A percentile compares a stretch with the other conserved stretches of the same genome.
Evolutionary conservation across 2,888 invertebrate species (phyloP).

Genomic region (Chloromyia formosa): DNA sequence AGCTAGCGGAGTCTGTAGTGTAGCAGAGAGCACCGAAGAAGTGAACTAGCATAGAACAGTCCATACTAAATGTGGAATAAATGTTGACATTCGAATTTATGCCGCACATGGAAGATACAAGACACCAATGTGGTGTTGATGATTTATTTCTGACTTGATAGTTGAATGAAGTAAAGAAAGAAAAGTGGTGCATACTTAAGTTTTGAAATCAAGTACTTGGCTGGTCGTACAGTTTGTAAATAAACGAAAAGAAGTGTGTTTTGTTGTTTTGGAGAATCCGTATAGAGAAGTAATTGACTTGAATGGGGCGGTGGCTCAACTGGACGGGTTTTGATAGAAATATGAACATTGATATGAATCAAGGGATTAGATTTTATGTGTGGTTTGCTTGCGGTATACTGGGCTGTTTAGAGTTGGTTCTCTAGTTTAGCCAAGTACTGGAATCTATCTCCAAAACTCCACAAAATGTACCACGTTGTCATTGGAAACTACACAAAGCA

Average conservation of each 20-base stretch:
- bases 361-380: no score
- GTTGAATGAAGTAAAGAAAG: constrained; percentile 28
- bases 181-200: constrained; percentile 7
- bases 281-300: not conserved
- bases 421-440: no score
- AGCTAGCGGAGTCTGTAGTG: not conserved
- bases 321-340: no score
- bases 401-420: no score
- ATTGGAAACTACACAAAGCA: no score
- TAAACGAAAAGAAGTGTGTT: constrained; percentile 1
- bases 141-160: constrained; percentile 27
- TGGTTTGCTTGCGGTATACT: no score
- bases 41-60: not conserved
- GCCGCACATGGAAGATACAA: constrained; percentile 28
- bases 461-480: no score
- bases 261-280: not conserved
- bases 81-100: constrained; percentile 39
- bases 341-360: no score
- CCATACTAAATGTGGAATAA: constrained; percentile 27
- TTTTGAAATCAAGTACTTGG: not conserved
- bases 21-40: no score
- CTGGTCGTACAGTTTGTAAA: constrained; percentile 4
- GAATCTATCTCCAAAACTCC: no score
- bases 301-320: no score
- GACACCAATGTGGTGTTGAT: constrained; percentile 32